Percentiles rank a stretch among this genome's conserved stretches.
phyloP scores from a whole-genome alignment of 1,140 invertebrate species.

The Caenorhabditis brenneri region DNA sequence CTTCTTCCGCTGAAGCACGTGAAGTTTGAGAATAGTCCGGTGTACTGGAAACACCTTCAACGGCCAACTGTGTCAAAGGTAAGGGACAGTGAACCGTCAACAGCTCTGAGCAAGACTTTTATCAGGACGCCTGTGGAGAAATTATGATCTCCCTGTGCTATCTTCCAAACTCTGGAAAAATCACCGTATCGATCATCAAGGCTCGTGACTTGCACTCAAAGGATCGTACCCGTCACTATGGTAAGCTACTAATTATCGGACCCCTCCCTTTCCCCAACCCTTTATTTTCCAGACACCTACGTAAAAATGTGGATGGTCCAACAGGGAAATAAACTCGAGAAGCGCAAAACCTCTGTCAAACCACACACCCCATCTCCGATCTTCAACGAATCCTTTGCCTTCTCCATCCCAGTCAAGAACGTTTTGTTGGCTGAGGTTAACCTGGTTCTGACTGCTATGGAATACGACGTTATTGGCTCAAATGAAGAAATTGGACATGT shows the following conservation, averaged over 20 bases:
- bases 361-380: slow-evolving; percentile 89
- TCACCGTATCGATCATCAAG: slow-evolving; percentile 80
- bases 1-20: slow-evolving; percentile 90
- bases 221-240: slow-evolving; percentile 73
- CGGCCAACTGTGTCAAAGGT: slow-evolving; percentile 63
- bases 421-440: slow-evolving; percentile 74
- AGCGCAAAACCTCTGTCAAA: slow-evolving; percentile 92
- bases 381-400: slow-evolving; percentile 90
- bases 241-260: too few relatives aligned
- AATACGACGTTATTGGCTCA: slow-evolving; percentile 64
- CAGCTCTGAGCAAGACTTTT: neutral
- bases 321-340: slow-evolving; percentile 89
- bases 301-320: slow-evolving; percentile 95
- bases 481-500: slow-evolving; percentile 68
- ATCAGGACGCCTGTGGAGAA: slow-evolving; percentile 78
- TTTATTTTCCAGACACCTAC: slow-evolving; percentile 81
- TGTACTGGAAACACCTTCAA: slow-evolving; percentile 69
- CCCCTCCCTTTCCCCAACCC: too few relatives aligned
- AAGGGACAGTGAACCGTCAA: neutral
- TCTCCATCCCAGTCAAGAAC: slow-evolving; percentile 91
- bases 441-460: slow-evolving; percentile 68
- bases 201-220: slow-evolving; percentile 60
- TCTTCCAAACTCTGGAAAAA: slow-evolving; percentile 79
- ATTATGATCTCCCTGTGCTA: slow-evolving; percentile 82
- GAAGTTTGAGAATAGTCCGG: slow-evolving; percentile 67